Percentiles rank a stretch among this genome's conserved stretches.
These are phyloP conservation scores for Pelodytes ibericus DNA, from an alignment of 2,797 vertebrate species.

Conservation along the genomic window DNA sequence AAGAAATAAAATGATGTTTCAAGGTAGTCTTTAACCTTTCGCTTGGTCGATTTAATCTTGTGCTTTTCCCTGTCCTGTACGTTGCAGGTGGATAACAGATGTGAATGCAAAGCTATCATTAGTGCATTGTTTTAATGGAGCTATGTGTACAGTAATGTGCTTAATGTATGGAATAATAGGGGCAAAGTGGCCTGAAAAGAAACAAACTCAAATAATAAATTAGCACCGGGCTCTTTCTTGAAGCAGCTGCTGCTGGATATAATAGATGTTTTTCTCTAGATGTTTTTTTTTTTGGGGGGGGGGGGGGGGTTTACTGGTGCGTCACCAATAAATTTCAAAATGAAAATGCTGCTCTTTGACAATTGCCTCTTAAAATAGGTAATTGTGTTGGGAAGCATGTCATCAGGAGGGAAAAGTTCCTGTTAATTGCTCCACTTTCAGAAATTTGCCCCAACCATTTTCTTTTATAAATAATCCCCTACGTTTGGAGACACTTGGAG, in stretches of 20 bases:
- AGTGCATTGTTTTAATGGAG: slow-evolving; percentile 47
- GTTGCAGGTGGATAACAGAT: slow-evolving; percentile 42
- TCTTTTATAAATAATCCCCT: too few species aligned
- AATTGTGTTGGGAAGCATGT: too few species aligned
- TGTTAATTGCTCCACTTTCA: too few species aligned
- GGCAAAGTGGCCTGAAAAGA: slow-evolving; percentile 22
- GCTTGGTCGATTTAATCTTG: slow-evolving; percentile 28
- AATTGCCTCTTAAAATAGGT: too few species aligned
- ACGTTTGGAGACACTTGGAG: too few species aligned
- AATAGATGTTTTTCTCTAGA: background rate
- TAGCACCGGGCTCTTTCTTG: background rate
- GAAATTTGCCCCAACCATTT: too few species aligned
- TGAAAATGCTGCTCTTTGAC: too few species aligned
- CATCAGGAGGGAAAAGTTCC: too few species aligned
- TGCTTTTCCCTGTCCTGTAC: background rate
- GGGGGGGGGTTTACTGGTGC: too few species aligned
- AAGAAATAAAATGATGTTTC: slow-evolving; percentile 36
- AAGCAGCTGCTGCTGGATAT: slow-evolving; percentile 1
- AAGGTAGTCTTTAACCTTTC: slow-evolving; percentile 37
- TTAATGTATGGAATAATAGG: slow-evolving; percentile 43
- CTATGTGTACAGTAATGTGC: slow-evolving; percentile 38
- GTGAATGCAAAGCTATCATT: slow-evolving; percentile 42
- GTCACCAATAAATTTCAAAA: too few species aligned
- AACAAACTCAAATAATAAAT: slow-evolving; percentile 19
- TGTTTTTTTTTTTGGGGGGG: too few species aligned